Evolutionary conservation across 2,888 invertebrate genomes (phyloP), one percentile per base, ranked within the genome.

Genomic region (Listrodromus nycthemerus): DNA sequence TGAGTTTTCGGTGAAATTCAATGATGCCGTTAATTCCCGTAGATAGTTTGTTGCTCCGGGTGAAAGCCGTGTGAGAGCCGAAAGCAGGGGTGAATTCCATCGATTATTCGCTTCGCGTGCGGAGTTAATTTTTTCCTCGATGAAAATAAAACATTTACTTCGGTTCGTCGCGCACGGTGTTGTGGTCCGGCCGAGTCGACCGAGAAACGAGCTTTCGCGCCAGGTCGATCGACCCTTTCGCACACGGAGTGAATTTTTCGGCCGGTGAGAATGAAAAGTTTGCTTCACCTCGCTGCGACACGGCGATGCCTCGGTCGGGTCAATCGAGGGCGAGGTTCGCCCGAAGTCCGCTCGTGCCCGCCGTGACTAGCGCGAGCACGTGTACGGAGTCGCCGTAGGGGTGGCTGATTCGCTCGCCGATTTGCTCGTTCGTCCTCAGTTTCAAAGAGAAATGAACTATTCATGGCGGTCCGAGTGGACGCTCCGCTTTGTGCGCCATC

Each of bases 401-500:
- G 58, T 24, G 58, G 58, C 27, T 45, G 61, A 87, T 88, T 88
- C 82, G 78, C 45, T 70, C 70, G 66, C 55, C 50, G 76, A 55
- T 81, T 65, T 82, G 73, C 80, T 19, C 85, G 86, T 87, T 88
- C 86, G 86, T 50, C 77, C 75, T 58, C 84, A 88, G 74, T 89
- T 87, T 86, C 86, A 85, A 87, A 84, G 88, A 84, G 88, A 87
- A 87, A 89, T 88, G 85, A 89, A 89, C 85, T 87, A 89, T 89
- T 89, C 89, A 89, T 88, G 80, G 85, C 87, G 85, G 73, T 73
- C 41, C 45, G 73, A 55, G 70, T 10, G 13, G 2, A 19, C 13
- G 21, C 16, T 6, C 24, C 50, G 30, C n/a, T 41, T 41, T 41
- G 41, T 41, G 41, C 13, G 41, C 41, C 41, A 3, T 41, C 41